These are phyloP conservation scores for Orientallactaga sibirica DNA, from an alignment of 2,797 vertebrate genomes.

Conservation along the genomic window DNA sequence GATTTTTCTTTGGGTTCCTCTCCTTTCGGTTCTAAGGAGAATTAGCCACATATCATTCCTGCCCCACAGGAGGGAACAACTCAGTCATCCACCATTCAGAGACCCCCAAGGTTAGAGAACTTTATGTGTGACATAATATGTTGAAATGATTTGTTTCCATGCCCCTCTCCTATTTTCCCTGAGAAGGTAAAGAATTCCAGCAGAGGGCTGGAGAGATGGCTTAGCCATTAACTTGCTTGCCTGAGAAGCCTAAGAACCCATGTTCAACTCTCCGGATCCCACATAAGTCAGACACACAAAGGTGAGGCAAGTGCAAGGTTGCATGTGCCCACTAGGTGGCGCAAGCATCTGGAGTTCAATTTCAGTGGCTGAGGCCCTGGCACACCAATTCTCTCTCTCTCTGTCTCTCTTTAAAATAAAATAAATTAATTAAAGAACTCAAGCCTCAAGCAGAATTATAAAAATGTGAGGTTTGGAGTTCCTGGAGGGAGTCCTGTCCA, in stretches of 20 bases:
- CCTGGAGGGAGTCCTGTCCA: neutral
- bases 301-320: no score
- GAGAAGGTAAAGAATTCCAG: neutral
- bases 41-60: neutral
- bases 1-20: neutral
- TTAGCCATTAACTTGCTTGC: no score
- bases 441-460: neutral
- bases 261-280: no score
- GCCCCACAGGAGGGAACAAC: neutral
- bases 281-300: no score
- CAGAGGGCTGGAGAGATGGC: neutral
- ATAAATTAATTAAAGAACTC: neutral
- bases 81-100: neutral
- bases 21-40: neutral
- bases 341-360: no score
- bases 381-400: no score
- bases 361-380: no score
- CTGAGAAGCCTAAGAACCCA: no score
- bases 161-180: neutral
- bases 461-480: conserved; percentile 1
- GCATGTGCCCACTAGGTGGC: no score
- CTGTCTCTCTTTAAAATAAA: no score
- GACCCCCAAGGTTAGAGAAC: neutral
- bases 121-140: neutral
- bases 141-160: neutral